phyloP scores from a whole-genome alignment of 2,888 invertebrate species.

The Parascotia fuliginaria region DNA sequence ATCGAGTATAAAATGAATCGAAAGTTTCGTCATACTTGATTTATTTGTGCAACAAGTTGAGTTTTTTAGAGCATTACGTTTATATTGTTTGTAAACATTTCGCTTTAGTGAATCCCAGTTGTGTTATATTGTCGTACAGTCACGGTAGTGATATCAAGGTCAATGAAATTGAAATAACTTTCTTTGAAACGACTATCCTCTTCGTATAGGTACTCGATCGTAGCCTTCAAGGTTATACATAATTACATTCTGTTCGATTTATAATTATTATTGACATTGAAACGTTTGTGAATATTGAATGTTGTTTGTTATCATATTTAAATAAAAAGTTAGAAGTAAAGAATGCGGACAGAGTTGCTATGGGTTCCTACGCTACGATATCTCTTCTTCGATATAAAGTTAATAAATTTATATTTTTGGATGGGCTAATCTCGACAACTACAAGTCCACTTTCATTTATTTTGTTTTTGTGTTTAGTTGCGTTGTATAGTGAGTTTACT shows the following conservation, averaged over 20 bases:
- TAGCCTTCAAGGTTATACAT: constrained; percentile 54
- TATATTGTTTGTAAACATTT: constrained; percentile 64
- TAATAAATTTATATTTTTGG: no score
- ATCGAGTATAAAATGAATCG: not conserved
- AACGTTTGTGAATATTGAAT: constrained; percentile 15
- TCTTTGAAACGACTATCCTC: constrained; percentile 58
- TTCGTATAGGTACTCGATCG: constrained; percentile 44
- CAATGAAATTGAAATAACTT: constrained; percentile 75
- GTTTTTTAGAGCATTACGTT: constrained; percentile 32
- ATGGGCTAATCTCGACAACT: no score
- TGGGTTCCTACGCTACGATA: no score
- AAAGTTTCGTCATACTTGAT: constrained; percentile 3
- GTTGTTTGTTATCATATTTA: constrained; percentile 1
- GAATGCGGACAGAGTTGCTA: constrained; percentile 25
- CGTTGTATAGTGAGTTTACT: no score
- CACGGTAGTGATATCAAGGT: constrained; percentile 67
- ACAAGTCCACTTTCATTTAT: no score
- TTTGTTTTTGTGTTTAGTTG: no score
- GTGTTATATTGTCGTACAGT: constrained; percentile 49
- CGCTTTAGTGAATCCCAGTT: constrained; percentile 40
- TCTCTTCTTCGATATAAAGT: no score
- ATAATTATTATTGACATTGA: constrained; percentile 16
- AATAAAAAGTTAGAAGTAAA: not conserved
- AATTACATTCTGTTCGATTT: constrained; percentile 18
- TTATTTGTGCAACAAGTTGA: constrained; percentile 5